Evolutionary conservation across 2,797 vertebrate genomes (phyloP).

Genomic region (Pteronotus mesoamericanus): DNA sequence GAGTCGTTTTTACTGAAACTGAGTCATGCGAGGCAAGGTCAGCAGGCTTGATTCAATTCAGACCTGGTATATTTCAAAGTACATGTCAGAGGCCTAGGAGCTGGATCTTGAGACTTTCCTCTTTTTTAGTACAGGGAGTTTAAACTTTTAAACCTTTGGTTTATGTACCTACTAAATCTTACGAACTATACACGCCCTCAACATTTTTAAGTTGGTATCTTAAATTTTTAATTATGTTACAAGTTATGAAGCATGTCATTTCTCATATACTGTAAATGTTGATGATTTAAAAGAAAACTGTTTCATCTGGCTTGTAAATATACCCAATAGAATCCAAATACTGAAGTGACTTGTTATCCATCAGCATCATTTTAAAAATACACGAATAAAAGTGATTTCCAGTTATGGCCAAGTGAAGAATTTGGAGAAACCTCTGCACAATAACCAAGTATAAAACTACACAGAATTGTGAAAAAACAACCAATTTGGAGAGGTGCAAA

Average conservation of each 20-base stretch:
- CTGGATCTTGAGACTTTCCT: not conserved
- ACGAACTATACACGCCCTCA: not conserved
- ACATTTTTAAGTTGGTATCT: not conserved
- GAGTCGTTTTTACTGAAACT: not conserved
- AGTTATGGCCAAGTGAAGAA: not conserved
- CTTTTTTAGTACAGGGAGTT: not conserved
- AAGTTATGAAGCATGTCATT: not conserved
- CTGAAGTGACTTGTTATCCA: not conserved
- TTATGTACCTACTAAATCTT: not conserved
- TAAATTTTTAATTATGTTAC: not conserved
- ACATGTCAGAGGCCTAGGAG: not conserved
- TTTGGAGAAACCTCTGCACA: not conserved
- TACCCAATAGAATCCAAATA: not conserved
- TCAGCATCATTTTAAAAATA: not conserved
- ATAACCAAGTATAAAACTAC: not conserved
- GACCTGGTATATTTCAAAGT: not conserved
- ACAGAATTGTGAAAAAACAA: not conserved
- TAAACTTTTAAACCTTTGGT: not conserved
- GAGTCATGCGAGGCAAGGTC: not conserved
- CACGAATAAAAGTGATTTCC: not conserved
- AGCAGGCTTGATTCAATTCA: not conserved
- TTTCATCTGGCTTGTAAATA: not conserved
- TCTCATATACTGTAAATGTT: not conserved
- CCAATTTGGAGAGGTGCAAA: not conserved
- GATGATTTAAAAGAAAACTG: not conserved